These are phyloP conservation scores for Amblyornis subalaris DNA, from an alignment of 2,113 vertebrate species.

Conservation along the genomic window DNA sequence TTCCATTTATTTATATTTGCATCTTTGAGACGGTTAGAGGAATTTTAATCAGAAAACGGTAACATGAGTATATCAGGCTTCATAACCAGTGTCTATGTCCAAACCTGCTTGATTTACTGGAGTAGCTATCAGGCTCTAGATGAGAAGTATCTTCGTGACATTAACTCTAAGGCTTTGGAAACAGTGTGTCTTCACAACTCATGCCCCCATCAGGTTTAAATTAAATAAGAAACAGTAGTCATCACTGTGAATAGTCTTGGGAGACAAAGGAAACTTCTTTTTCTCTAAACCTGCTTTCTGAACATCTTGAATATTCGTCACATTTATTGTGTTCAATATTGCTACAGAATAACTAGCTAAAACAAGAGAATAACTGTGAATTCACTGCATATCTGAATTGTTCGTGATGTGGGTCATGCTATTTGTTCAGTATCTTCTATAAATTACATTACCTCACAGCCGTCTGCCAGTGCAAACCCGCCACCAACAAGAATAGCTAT, in stretches of 20 bases:
- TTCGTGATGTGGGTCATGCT: not conserved
- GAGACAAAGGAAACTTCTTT: not conserved
- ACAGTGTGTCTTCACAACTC: not conserved
- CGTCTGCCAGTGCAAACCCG: slow-evolving; percentile 91
- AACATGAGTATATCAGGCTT: not conserved
- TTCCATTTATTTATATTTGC: not conserved
- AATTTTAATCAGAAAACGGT: not conserved
- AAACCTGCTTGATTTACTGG: not conserved
- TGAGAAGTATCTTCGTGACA: not conserved
- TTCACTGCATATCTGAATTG: not conserved
- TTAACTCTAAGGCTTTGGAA: not conserved
- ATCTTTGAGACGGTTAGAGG: not conserved
- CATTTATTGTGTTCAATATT: not conserved
- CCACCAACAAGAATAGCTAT: slow-evolving; percentile 89
- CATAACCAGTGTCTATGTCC: not conserved
- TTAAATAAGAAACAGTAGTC: not conserved
- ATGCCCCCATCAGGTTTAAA: not conserved
- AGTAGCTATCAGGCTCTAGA: not conserved
- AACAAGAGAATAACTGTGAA: not conserved
- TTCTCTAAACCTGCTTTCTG: not conserved
- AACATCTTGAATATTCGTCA: rapidly evolving
- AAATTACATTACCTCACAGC: slow-evolving; percentile 80
- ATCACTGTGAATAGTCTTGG: not conserved
- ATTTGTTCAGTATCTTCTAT: slow-evolving; percentile 27
- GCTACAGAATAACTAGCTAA: not conserved